Evolutionary conservation across 1,140 invertebrate genomes (phyloP).

Genomic region (Micrasema minimum): DNA sequence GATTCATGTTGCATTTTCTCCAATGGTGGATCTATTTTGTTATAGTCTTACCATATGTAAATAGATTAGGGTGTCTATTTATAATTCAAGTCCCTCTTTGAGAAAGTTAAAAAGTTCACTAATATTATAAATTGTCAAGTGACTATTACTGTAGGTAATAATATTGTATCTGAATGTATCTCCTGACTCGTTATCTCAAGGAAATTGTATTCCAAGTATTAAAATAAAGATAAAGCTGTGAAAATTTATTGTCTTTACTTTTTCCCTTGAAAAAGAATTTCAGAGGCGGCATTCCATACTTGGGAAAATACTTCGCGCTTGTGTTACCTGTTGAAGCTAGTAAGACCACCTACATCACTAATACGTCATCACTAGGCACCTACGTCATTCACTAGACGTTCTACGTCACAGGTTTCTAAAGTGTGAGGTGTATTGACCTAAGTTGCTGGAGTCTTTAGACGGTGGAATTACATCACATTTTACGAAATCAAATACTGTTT

Average conservation of each 20-base stretch:
- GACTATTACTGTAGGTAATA: slow-evolving; percentile 29
- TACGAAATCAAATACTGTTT: too few species aligned
- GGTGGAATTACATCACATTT: too few species aligned
- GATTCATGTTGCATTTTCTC: background rate
- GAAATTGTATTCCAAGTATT: slow-evolving; percentile 35
- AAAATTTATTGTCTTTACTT: slow-evolving; percentile 12
- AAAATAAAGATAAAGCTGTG: slow-evolving; percentile 36
- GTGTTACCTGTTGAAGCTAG: too few species aligned
- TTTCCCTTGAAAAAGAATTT: too few species aligned
- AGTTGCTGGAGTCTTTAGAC: too few species aligned
- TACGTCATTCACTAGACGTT: too few species aligned
- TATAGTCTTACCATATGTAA: slow-evolving; percentile 11
- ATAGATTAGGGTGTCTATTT: slow-evolving; percentile 1
- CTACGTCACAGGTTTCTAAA: too few species aligned
- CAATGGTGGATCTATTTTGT: slow-evolving; percentile 15
- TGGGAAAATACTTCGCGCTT: too few species aligned
- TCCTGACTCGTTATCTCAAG: slow-evolving; percentile 39
- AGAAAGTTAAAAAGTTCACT: slow-evolving; percentile 23
- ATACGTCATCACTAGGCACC: too few species aligned
- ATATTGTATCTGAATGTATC: slow-evolving; percentile 37
- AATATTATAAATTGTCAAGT: slow-evolving; percentile 44
- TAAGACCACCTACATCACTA: too few species aligned
- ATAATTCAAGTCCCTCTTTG: background rate
- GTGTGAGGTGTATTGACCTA: too few species aligned
- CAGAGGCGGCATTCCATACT: too few species aligned